Evolutionary conservation across 2,113 vertebrate species (phyloP), one percentile per base, ranked within the genome.

Genomic region (Pelmatolapia mariae): DNA sequence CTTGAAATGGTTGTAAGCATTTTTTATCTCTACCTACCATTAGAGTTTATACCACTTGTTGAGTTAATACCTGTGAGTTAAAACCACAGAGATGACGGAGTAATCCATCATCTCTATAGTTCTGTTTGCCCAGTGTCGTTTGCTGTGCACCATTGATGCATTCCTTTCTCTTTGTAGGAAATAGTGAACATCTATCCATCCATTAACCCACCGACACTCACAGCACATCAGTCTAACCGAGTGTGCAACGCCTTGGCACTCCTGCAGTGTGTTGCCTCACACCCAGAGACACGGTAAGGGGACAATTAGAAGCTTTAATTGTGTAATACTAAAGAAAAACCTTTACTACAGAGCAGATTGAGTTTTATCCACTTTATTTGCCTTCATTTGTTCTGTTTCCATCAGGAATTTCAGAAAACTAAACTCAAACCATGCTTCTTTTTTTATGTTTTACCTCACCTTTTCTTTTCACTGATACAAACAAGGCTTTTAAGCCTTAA

Each of bases 141-240:
- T 81, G 18, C 29, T 24, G 18, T 53, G 8, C 45, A 24, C 3
- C 10, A 2, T 18, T 59, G 16, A 22, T 68, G 45, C 0, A 2
- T 43, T 26, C 10, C 54, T 24, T 38, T 87, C 33, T 31, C 15
- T 81, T 82, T 61, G 29, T 86, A 99, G 98, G 98, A 99, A 97
- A 99, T 99, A 90, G 98, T 99, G 92, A 99, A 99, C 97, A 99
- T 99, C 94, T 99, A 99, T 90, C 98, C 98, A 36, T 99, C 98
- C n/a, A 99, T 99, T 94, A 99, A 99, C 89, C 98, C 98, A 40
- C 98, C 98, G 0, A 99, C 98, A 4, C 96, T 99, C 93, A 99
- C 98, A 61, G 98, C 98, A 86, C 98, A 99, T 94, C 98, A 99
- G 56, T 99, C 98, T 71, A 99, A 99, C 95, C 96, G 98, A 96